Conservation (phyloP, 2,113 vertebrate genomes). For the Malurus alboscapulatus region DNA sequence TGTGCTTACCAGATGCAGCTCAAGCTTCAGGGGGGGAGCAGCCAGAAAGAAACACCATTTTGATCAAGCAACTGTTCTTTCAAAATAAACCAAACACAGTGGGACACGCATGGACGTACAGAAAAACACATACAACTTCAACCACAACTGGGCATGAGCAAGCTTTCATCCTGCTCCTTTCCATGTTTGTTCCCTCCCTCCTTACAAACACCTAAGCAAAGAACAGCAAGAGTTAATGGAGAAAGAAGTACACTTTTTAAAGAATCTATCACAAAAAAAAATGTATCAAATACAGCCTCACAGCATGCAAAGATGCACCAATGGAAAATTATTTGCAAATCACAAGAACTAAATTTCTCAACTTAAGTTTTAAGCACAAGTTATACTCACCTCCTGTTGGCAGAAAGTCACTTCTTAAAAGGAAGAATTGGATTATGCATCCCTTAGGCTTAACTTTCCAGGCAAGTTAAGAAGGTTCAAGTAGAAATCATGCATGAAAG, state of each 20-base stretch:
- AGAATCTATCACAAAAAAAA: not conserved
- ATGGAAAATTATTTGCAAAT: not conserved
- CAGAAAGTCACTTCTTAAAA: not conserved
- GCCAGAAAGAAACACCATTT: not conserved
- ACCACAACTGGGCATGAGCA: not conserved
- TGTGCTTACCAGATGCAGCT: not conserved
- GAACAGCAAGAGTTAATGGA: not conserved
- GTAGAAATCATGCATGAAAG: not conserved
- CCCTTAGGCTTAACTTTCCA: not conserved
- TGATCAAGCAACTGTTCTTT: constrained; percentile 5
- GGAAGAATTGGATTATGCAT: not conserved
- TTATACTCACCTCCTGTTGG: not conserved
- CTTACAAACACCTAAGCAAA: not conserved
- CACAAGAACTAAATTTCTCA: not conserved
- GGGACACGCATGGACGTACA: not conserved
- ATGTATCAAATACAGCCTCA: not conserved
- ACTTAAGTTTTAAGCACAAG: not conserved
- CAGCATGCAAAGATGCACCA: not conserved
- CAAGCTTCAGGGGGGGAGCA: not conserved
- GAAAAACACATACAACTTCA: not conserved
- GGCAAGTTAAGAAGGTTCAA: not conserved
- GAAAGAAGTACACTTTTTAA: not conserved
- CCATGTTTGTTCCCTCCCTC: not conserved
- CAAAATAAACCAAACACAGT: not conserved
- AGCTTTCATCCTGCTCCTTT: not conserved